Evolutionary conservation across 2,113 vertebrate genomes (phyloP), one percentile per base, ranked within the genome.

Genomic region (Leiothrix lutea): DNA sequence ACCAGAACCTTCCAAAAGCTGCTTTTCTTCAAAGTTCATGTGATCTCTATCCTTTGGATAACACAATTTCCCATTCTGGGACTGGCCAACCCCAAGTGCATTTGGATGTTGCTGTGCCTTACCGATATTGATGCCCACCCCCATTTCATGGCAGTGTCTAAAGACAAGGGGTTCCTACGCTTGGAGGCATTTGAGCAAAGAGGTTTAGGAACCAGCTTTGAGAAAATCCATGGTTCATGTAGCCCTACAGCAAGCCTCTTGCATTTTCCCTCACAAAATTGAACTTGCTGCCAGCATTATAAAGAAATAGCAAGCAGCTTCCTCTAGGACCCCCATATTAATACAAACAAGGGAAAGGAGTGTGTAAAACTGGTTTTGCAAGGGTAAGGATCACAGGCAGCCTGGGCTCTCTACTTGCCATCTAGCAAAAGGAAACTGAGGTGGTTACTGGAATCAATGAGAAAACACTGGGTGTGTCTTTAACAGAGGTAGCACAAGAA

Each of bases 221-320:
- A 36, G 60, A 45, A 90, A 72, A 90, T 8, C 9, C 15, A 35
- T 16, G 10, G 23, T 47, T 56, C 33, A 33, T 9, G 3, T 2
- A 23, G 9, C 33, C 14, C 36, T 53, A 11, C 18, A n/a, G n/a
- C 0, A 0, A 79, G 24, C 15, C 9, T 62, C 51, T 42, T 56
- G 33, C 5, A 10, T 65, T 67, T 83, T 75, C 33, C 23, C 15
- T 70, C 14, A 25, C 14, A 40, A 65, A 75, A 85, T 2, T 18
- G 4, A 29, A 71, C 29, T 71, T 29, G 31, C 2, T 25, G 9
- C 8, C 38, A 79, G 9, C 4, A 19, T 4, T 9, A 5, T 23
- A 21, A 73, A 47, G 10, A 28, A 60, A 67, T 8, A 50, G 26
- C 58, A 77, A 86, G 33, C 17, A 67, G 10, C 25, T 73, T 88